Evolutionary conservation across 2,113 vertebrate genomes (phyloP), one percentile per base, ranked within the genome.

Genomic region (Aphelocoma coerulescens): DNA sequence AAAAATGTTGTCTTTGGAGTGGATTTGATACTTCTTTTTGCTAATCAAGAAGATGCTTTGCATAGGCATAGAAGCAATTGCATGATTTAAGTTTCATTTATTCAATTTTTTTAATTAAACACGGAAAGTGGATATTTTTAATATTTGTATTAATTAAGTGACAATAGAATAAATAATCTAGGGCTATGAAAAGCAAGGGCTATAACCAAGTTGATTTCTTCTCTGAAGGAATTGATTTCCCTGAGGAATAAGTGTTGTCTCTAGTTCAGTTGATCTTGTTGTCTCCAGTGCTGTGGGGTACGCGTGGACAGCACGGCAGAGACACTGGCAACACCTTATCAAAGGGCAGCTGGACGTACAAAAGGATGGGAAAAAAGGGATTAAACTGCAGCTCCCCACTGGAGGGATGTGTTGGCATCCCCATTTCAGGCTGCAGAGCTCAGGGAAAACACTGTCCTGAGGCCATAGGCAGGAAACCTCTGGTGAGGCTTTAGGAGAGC

Each of bases 231-330:
- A 24, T 8, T 48, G 16, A 48, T 75, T 78, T 54, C 67, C 16
- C 2, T 5, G 49, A 44, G 2, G 4, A 61, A 24, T 16, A 16
- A 1, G 1, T 9, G 13, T 12, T 92, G 19, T 6, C 35, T 37
- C 8, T 27, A n/a, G 76, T 12, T 46, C 17, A 17, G 32, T 0
- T 65, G 41, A 30, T 46, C 23, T 23, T 15, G 5, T 1, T 61
- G 69, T 55, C 54, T 22, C 22, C 37, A 11, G 67, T 11, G 59
- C 68, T 2, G 2, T 0, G 0, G 44, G 41, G 17, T 9, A 3
- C 0, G 0, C 7, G 26, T 28, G 72, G 32, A 1, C n/a, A 77
- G 72, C 68, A 14, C 2, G 2, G 51, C 76, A n/a, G 37, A 15
- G 46, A 5, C 7, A 2, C 49, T 43, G 49, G 10, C 24, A 52